Conservation (phyloP, 1,140 invertebrate species). For the Amphibalanus amphitrite region DNA sequence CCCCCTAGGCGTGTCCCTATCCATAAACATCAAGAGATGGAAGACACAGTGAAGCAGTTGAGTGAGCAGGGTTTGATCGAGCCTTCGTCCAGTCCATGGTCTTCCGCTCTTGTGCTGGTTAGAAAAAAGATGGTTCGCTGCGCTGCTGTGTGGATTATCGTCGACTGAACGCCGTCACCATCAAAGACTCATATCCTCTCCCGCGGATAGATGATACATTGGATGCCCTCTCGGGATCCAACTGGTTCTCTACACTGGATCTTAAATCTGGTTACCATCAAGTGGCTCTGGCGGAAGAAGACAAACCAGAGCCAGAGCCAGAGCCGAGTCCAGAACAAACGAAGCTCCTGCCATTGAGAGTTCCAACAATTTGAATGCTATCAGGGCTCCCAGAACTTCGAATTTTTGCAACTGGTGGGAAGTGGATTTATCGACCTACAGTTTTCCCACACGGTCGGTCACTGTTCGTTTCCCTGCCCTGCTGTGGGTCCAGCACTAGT, state of each 20-base stretch:
- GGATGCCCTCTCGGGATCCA: slow-evolving; percentile 7
- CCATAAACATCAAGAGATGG: neutral
- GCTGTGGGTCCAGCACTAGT: too few species aligned
- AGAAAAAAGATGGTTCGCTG: slow-evolving; percentile 3
- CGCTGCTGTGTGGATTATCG: slow-evolving; percentile 9
- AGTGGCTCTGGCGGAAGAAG: slow-evolving; percentile 8
- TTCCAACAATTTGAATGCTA: too few species aligned
- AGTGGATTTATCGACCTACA: too few species aligned
- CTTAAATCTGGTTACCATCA: slow-evolving; percentile 15
- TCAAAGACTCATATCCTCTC: slow-evolving; percentile 12
- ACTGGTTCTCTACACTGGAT: slow-evolving; percentile 15
- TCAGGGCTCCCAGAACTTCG: too few species aligned
- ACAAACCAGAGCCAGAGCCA: slow-evolving; percentile 12
- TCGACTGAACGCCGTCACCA: slow-evolving; percentile 7
- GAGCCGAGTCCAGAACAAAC: too few species aligned
- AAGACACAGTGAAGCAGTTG: neutral
- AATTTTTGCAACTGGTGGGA: too few species aligned
- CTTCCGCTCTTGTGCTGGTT: slow-evolving; percentile 3
- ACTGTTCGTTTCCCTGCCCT: too few species aligned
- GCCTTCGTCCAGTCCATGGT: neutral
- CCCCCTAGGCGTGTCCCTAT: neutral
- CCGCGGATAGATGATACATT: slow-evolving; percentile 15
- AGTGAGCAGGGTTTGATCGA: neutral
- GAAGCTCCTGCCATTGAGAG: too few species aligned
- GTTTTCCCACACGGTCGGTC: too few species aligned